phyloP scores from a whole-genome alignment of 2,888 invertebrate species.

The Exocentrus adspersus region DNA sequence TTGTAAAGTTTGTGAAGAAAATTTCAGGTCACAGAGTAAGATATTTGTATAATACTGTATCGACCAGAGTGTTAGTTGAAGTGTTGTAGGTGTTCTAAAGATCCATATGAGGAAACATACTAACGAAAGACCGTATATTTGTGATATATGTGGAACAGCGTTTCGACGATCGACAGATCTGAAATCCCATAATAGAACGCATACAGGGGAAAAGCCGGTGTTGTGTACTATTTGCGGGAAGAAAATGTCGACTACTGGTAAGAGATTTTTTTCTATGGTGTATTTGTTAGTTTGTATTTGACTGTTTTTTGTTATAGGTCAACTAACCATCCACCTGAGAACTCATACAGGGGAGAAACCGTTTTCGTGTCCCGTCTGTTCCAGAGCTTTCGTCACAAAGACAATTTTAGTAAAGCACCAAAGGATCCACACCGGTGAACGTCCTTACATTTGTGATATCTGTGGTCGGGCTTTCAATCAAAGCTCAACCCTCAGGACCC shows the following conservation, averaged over 20 bases:
- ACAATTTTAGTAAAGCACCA: constrained; percentile 52
- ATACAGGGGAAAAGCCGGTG: constrained; percentile 67
- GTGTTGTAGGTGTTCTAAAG: constrained; percentile 47
- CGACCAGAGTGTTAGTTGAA: no score
- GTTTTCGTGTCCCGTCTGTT: constrained; percentile 50
- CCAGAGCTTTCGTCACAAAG: constrained; percentile 53
- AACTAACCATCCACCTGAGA: constrained; percentile 32
- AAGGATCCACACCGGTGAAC: constrained; percentile 58
- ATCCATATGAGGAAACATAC: constrained; percentile 54
- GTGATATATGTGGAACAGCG: constrained; percentile 59
- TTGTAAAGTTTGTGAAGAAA: constrained; percentile 48
- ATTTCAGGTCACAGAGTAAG: constrained; percentile 51
- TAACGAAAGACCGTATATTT: constrained; percentile 54
- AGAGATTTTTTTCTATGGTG: not conserved
- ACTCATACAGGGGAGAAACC: constrained; percentile 32
- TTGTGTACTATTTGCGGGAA: constrained; percentile 61
- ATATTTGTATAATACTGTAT: no score
- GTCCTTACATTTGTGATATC: constrained; percentile 56
- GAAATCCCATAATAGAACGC: constrained; percentile 60
- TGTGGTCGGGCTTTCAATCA: constrained; percentile 57
- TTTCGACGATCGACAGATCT: constrained; percentile 61
- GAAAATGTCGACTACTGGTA: constrained; percentile 57
- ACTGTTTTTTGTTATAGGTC: constrained; percentile 12
- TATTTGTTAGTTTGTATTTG: not conserved
- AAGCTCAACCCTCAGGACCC: constrained; percentile 55